Evolutionary conservation across 2,888 invertebrate genomes (phyloP).

Genomic region (Gymnosoma rotundatum): DNA sequence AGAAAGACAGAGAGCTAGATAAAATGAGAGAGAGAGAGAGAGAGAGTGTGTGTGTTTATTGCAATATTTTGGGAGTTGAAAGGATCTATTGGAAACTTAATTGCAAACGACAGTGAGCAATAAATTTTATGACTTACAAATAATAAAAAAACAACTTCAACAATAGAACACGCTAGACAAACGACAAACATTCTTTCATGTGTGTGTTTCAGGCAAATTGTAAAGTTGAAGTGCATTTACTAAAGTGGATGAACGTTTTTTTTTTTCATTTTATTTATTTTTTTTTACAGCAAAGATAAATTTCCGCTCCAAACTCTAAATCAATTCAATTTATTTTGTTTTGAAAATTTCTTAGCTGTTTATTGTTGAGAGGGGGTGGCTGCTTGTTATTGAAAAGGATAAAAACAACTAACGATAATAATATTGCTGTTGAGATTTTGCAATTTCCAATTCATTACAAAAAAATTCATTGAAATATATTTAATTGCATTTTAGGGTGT

Average conservation of each 20-base stretch:
- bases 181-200: slow-evolving; percentile 36
- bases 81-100: slow-evolving; percentile 76
- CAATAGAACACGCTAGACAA: slow-evolving; percentile 65
- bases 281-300: slow-evolving; percentile 44
- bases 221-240: slow-evolving; percentile 61
- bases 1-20: not conserved
- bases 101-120: slow-evolving; percentile 80
- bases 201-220: slow-evolving; percentile 31
- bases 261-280: not conserved
- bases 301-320: slow-evolving; percentile 64
- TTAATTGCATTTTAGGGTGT: slow-evolving; percentile 70
- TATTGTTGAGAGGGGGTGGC: slow-evolving; percentile 25
- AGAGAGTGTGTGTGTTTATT: slow-evolving; percentile 16
- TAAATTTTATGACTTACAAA: slow-evolving; percentile 82
- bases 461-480: slow-evolving; percentile 59
- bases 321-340: slow-evolving; percentile 66
- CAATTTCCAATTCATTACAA: slow-evolving; percentile 34
- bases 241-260: slow-evolving; percentile 58
- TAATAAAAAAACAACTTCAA: slow-evolving; percentile 78
- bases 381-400: slow-evolving; percentile 44
- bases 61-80: slow-evolving; percentile 34
- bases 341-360: slow-evolving; percentile 25
- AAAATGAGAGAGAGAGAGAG: slow-evolving; percentile 1
- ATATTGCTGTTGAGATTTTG: slow-evolving; percentile 60
- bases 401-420: slow-evolving; percentile 38